A percentile compares a stretch with the other conserved stretches of the same genome.
Evolutionary conservation across 2,113 vertebrate genomes (phyloP).

Genomic region (Xenotilapia longispinis): DNA sequence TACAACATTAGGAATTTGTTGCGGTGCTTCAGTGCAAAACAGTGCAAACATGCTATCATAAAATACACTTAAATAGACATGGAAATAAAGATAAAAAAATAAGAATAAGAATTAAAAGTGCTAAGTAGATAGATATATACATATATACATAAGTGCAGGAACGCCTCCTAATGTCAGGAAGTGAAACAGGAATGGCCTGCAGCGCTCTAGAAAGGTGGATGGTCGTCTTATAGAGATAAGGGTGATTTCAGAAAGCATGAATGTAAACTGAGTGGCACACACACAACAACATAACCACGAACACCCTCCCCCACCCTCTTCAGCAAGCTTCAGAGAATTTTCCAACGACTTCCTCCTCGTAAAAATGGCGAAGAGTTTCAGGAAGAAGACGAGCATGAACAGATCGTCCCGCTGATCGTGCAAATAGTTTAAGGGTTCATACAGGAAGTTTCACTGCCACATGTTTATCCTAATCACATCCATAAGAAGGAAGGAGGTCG

Average conservation of each 20-base stretch:
- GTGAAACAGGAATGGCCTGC: background rate
- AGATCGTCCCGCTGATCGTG: background rate
- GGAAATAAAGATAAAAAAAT: no score
- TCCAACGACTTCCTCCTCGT: rapidly evolving
- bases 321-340: background rate
- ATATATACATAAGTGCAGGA: no score
- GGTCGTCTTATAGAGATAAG: background rate
- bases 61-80: no score
- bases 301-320: background rate
- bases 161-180: background rate
- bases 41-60: no score
- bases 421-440: background rate
- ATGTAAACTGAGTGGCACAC: background rate
- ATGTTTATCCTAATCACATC: background rate
- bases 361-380: background rate
- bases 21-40: no score
- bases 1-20: no score
- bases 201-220: background rate
- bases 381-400: background rate
- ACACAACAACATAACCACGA: background rate
- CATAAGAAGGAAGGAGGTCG: background rate
- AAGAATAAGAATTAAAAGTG: no score
- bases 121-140: no score
- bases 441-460: background rate
- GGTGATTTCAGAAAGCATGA: background rate